Percentiles rank a stretch among this genome's conserved stretches.
Conservation (phyloP, 2,888 invertebrate genomes). For the Myathropa florea region DNA sequence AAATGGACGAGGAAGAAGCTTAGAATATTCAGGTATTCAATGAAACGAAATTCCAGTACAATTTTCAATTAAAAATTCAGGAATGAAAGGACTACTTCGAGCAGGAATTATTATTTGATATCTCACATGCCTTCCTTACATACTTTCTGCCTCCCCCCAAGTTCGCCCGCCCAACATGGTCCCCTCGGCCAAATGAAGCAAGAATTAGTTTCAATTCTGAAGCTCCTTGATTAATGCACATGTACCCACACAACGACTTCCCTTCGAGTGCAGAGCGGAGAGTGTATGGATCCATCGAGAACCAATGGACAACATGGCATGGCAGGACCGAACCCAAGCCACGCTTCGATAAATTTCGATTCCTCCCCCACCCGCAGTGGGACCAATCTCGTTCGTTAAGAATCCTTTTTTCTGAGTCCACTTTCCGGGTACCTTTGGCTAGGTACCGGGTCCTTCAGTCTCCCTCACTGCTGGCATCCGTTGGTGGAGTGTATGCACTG, state of each 20-base stretch:
- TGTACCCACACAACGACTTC: not conserved
- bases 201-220: conserved; percentile 58
- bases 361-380: conserved; percentile 48
- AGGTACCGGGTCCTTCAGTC: conserved; percentile 40
- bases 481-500: conserved; percentile 31
- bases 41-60: conserved; percentile 30
- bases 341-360: conserved; percentile 69
- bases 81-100: conserved; percentile 23
- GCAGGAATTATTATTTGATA: conserved; percentile 65
- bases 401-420: conserved; percentile 10
- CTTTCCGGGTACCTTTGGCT: conserved; percentile 28
- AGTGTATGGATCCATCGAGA: conserved; percentile 41
- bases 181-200: conserved; percentile 41
- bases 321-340: conserved; percentile 11
- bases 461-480: not conserved
- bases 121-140: conserved; percentile 32
- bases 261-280: conserved; percentile 16
- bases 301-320: not conserved
- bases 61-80: conserved; percentile 69
- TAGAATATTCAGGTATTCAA: not conserved
- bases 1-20: not conserved
- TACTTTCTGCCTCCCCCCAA: not conserved
- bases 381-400: conserved; percentile 69
- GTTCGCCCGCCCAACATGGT: not conserved
- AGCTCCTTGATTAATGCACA: conserved; percentile 58